Base-by-base conservation (phyloP, 2,113 vertebrate species). In the Oreochromis aureus region DNA sequence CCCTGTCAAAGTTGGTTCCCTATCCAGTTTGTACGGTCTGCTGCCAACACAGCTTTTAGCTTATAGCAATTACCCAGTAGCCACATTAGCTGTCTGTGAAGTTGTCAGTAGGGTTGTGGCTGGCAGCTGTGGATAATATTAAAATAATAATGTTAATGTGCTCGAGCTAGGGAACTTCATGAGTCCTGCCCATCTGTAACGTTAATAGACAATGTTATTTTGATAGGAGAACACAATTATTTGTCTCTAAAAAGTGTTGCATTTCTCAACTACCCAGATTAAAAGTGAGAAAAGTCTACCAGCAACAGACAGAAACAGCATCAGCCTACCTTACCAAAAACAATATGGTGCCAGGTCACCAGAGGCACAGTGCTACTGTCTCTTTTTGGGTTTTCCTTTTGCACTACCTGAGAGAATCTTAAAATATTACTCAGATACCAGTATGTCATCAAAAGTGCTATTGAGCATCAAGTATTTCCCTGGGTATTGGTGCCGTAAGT, bases 311-410 rank as follows among this genome's bases (percentile, higher is more conserved):
- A 71, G 22, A 71, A 44, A 16, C 63, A 24, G 0, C 12, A 71
- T 15, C 66, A 44, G 7, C n/a, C 36, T 71, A 41, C 32, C 18
- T 10, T 66, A 1, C 36, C 36, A 39, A 1, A 2, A 15, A 7
- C 6, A 71, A 22, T 1, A 41, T 71, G 36, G 63, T 71, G 12
- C 12, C 63, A 71, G 63, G 36, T 71, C 63, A 41, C n/a, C 7
- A 69, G n/a, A 22, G 36, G 63, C 36, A 69, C 63, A 69, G 36
- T 39, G 11, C 36, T 69, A 0, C n/a, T 41, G 36, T 71, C 12
- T 44, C 24, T 71, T 22, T 22, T 9, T 0, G 4, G 1, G 0
- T 4, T 39, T 69, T 41, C 1, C 61, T n/a, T 66, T 0, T 24
- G 6, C 63, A 71, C n/a, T 44, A 41, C 7, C n/a, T 44, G n/a